Percentiles rank a stretch among this genome's conserved stretches.
Conservation (phyloP, 1,140 invertebrate genomes). For the Scaptomyza montana region DNA sequence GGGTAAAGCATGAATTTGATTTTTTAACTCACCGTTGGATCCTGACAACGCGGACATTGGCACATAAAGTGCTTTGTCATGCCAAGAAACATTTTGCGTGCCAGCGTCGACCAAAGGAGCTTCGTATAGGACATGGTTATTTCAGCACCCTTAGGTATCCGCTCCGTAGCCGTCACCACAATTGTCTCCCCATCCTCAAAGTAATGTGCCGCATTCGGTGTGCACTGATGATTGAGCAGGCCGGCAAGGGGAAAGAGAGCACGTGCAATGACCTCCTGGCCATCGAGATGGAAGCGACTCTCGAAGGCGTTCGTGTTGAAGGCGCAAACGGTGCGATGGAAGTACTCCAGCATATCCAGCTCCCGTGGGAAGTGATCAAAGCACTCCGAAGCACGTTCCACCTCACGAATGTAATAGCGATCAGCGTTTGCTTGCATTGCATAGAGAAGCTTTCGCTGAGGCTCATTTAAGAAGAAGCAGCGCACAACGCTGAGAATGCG, state of each 20-base stretch:
- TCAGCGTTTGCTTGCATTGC: constrained; percentile 86
- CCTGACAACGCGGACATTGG: constrained; percentile 88
- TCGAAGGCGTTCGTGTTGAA: constrained; percentile 91
- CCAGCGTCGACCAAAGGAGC: constrained; percentile 89
- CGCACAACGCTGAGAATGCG: constrained; percentile 86
- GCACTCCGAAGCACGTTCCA: constrained; percentile 86
- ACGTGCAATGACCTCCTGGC: constrained; percentile 85
- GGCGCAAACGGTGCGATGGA: constrained; percentile 85
- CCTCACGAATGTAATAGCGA: constrained; percentile 85
- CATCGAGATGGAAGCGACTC: constrained; percentile 85
- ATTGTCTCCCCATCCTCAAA: constrained; percentile 87
- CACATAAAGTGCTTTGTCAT: constrained; percentile 91
- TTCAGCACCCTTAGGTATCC: constrained; percentile 87
- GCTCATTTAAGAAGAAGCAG: constrained; percentile 85
- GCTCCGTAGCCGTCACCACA: constrained; percentile 86
- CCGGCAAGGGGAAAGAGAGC: constrained; percentile 90
- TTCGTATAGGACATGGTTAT: constrained; percentile 90
- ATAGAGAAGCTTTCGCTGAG: constrained; percentile 85
- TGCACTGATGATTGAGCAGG: constrained; percentile 90
- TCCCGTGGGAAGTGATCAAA: constrained; percentile 86
- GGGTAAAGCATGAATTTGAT: too few relatives aligned
- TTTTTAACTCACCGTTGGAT: constrained; percentile 86
- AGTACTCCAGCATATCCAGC: constrained; percentile 86
- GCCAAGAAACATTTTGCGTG: constrained; percentile 87
- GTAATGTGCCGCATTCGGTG: constrained; percentile 89